Base-by-base conservation (phyloP, 1,140 invertebrate species). In the Drosophila simulans region DNA sequence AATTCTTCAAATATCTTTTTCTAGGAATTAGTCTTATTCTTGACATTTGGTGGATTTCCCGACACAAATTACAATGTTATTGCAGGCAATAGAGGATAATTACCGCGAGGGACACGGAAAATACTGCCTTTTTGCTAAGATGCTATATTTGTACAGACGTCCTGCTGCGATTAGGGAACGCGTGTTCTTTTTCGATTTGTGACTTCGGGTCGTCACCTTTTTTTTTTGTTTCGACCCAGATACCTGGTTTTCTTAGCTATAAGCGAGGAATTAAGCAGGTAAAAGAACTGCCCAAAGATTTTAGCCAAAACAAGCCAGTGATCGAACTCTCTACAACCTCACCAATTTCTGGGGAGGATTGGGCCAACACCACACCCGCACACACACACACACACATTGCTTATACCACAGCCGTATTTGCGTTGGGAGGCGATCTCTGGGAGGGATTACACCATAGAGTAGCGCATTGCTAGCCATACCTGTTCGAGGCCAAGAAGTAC, bases 401-500 rank as follows among this genome's bases (percentile, higher is more conserved):
- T 25, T 57, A 57, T 43, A 80, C 51, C 52, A 34, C 25, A 15
- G 25, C 43, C 15, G 8, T 22, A 10, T 48, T 27, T 13, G n/a
- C 17, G 35, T 10, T 35, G 4, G n/a, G 39, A 17, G 25, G 3
- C 7, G n/a, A 42, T 35, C 25, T 51, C 55, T 17, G 5, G 20
- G 40, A 35, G 31, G 39, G 40, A 46, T 53, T 57, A 20, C 20
- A 65, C 49, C 53, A 58, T 40, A 69, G 43, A 35, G 31, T 70
- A 48, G 71, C 55, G 43, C 35, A 52, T 35, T 46, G 48, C 48
- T 34, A 51, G 27, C 48, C 85, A 91, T 93, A 97, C 96, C 96
- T 97, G 93, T 99, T 99, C 43, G 98, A 99, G 71, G 98, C 98
- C 96, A 99, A 97, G 93, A 98, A 98, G 94, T 99, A 99, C 0